phyloP scores from a whole-genome alignment of 64 coral and sea anemone genomes.

The Anthopleura sola region DNA sequence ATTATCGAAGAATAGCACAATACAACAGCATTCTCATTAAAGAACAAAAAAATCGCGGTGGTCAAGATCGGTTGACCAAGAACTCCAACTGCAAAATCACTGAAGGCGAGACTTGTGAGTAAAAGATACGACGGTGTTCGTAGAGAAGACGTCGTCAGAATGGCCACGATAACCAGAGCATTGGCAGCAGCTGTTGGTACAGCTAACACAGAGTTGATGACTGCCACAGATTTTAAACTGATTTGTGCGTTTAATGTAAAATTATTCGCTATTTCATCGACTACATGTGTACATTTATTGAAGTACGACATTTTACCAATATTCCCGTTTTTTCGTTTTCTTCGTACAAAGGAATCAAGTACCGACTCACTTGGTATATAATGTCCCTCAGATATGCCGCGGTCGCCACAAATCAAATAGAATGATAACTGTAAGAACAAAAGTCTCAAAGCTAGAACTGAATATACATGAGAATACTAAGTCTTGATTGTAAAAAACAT shows the following conservation, averaged over 20 bases:
- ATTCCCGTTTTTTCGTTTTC: too few relatives aligned
- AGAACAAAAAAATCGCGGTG: background rate
- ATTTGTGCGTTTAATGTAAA: background rate
- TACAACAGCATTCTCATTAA: background rate
- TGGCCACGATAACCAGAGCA: conserved; percentile 14
- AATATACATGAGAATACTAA: too few relatives aligned
- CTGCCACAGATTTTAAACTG: background rate
- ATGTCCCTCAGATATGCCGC: too few relatives aligned
- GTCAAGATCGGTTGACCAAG: background rate
- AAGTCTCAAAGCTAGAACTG: too few relatives aligned
- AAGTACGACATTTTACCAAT: background rate
- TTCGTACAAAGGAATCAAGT: too few relatives aligned
- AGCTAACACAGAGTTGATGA: background rate
- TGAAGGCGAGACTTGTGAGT: conserved; percentile 19
- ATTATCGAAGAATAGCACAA: background rate
- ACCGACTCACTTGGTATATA: too few relatives aligned
- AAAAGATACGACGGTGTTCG: conserved; percentile 23
- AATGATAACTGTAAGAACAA: too few relatives aligned
- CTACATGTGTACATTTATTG: background rate
- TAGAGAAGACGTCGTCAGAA: conserved; percentile 3
- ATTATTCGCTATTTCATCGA: background rate
- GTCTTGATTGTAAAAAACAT: too few relatives aligned
- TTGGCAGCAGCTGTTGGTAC: conserved; percentile 9
- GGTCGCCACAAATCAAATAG: too few relatives aligned
- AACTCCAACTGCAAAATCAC: background rate